phyloP scores from a whole-genome alignment of 2,888 invertebrate species.

The Epirrhoe tristata region DNA sequence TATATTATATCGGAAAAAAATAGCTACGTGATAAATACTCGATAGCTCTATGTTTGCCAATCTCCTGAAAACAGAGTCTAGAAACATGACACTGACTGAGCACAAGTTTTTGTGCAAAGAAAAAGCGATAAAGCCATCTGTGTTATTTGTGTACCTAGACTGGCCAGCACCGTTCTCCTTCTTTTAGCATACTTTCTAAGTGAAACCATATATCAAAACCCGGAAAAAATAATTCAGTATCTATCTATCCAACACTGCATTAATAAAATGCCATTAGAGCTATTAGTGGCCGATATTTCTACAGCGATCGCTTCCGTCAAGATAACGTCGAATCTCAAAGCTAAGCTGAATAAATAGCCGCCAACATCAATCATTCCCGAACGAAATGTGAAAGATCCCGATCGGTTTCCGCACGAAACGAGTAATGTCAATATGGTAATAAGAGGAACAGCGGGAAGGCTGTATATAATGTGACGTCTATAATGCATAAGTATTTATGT shows the following conservation, averaged over 20 bases:
- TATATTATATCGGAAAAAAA: too few species aligned
- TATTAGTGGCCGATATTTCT: constrained; percentile 35
- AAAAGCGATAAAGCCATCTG: too few species aligned
- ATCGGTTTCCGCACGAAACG: constrained; percentile 50
- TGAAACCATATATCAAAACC: constrained; percentile 5
- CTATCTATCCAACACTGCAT: constrained; percentile 26
- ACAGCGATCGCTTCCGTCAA: constrained; percentile 20
- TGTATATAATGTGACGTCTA: neutral
- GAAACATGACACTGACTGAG: too few species aligned
- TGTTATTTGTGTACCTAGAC: too few species aligned
- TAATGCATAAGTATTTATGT: too few species aligned
- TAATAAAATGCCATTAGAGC: constrained; percentile 29
- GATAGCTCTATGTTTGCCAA: too few species aligned
- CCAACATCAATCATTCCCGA: constrained; percentile 50
- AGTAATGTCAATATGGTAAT: constrained; percentile 53
- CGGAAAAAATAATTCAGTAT: constrained; percentile 33
- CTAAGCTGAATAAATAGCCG: constrained; percentile 45
- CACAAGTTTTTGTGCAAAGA: too few species aligned
- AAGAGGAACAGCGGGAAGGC: neutral
- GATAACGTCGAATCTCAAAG: constrained; percentile 45
- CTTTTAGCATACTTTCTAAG: too few species aligned
- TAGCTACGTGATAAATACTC: too few species aligned
- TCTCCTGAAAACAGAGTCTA: too few species aligned
- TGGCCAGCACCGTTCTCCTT: too few species aligned
- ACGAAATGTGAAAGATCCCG: constrained; percentile 38